Conservation (phyloP, 2,888 invertebrate genomes). For the Sialis fuliginosa region DNA sequence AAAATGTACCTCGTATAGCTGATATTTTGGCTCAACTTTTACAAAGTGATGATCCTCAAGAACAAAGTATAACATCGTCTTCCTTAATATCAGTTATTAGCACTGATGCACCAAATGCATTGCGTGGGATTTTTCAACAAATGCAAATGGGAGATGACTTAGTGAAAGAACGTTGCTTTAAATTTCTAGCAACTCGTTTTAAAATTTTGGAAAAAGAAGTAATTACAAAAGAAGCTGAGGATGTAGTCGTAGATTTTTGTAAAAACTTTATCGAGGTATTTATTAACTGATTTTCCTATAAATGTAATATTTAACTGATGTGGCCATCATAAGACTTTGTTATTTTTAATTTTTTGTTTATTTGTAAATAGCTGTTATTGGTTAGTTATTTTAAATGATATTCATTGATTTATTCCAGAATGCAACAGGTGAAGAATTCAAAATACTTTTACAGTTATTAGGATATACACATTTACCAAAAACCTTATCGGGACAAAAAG, state of each 20-base stretch:
- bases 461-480: constrained; percentile 65
- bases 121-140: constrained; percentile 36
- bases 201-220: constrained; percentile 60
- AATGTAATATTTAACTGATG: not conserved
- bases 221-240: constrained; percentile 71
- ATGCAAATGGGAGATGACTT: constrained; percentile 49
- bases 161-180: constrained; percentile 71
- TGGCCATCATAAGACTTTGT: not conserved
- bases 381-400: constrained; percentile 3
- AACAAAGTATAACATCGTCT: constrained; percentile 68
- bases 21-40: constrained; percentile 84
- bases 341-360: not conserved
- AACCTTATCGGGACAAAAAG: constrained; percentile 69
- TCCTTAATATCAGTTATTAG: constrained; percentile 64
- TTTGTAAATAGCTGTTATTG: not conserved
- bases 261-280: constrained; percentile 66
- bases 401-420: constrained; percentile 39
- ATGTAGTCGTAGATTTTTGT: constrained; percentile 62
- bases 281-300: constrained; percentile 2
- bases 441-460: constrained; percentile 71
- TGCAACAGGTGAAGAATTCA: constrained; percentile 83
- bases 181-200: constrained; percentile 71
- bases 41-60: constrained; percentile 69
- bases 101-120: constrained; percentile 46
- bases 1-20: constrained; percentile 70